These are phyloP conservation scores for Tiliacea aurago DNA, from an alignment of 2,888 invertebrate species.

Conservation along the genomic window DNA sequence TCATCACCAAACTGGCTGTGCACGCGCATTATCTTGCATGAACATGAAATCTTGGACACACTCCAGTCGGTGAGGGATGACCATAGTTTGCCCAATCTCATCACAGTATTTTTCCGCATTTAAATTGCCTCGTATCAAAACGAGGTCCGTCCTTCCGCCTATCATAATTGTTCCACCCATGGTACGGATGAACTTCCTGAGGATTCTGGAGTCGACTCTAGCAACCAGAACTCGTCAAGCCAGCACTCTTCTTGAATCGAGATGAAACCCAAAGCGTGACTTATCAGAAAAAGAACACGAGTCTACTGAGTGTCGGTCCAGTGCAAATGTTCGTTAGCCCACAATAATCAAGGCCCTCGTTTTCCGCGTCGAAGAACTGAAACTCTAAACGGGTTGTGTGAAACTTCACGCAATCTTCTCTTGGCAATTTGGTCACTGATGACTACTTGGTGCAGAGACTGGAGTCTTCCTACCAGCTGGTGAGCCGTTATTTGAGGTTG, in stretches of 20 bases:
- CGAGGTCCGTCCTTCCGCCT: not conserved
- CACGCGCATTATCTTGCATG: too few relatives aligned
- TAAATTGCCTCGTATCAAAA: not conserved
- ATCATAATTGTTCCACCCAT: not conserved
- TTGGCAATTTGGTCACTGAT: not conserved
- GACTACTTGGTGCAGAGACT: not conserved
- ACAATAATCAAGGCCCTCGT: not conserved
- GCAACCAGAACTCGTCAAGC: not conserved
- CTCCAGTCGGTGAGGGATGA: too few relatives aligned
- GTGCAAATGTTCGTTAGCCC: not conserved
- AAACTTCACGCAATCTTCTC: not conserved
- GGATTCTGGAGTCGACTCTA: too few relatives aligned
- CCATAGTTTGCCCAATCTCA: not conserved
- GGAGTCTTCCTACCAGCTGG: not conserved
- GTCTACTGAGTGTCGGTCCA: not conserved
- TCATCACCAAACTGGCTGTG: too few relatives aligned
- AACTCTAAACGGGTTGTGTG: not conserved
- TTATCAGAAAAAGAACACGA: not conserved
- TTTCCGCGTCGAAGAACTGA: not conserved
- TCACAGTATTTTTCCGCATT: not conserved
- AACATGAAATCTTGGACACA: too few relatives aligned
- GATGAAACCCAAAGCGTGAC: too few relatives aligned
- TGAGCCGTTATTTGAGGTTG: not conserved
- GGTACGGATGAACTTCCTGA: not conserved
- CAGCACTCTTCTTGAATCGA: not conserved